Evolutionary conservation across 2,888 invertebrate genomes (phyloP), one percentile per base, ranked within the genome.

Genomic region (Melanargia galathea): DNA sequence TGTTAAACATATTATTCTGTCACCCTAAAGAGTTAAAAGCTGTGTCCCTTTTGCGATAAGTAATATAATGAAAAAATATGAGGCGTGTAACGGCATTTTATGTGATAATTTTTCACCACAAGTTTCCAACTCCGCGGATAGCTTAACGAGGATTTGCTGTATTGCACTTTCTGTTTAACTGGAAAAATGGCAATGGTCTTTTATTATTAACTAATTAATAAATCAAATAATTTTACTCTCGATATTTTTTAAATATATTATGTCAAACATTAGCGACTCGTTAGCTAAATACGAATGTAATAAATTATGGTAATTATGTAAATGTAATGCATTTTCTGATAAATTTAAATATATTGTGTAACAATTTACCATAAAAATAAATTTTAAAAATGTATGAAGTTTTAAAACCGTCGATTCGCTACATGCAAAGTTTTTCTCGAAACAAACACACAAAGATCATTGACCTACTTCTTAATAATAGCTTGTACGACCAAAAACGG

Each of bases 391-490:
- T n/a, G n/a, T n/a, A n/a, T n/a, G n/a, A n/a, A n/a, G n/a, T n/a
- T n/a, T n/a, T n/a, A n/a, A 30, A 30, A 6, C 30, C 6, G 30
- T 8, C 30, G 30, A 5, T 30, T 30, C 6, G 6, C 30, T 30
- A 30, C 30, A 30, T 7, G 1, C 30, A 13, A 40, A 18, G 16
- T 43, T 33, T 48, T 52, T 49, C 18, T 5, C 18, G 38, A 61
- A 55, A 66, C 43, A 60, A 56, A 60, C 48, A 56, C 54, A 48
- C 22, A 64, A 51, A 61, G 67, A 65, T 58, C 67, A 54, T 62
- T 66, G 69, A 69, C 70, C 70, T 43, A 70, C 26, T 67, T 70
- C 57, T 52, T 62, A 45, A 52, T 64, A 58, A 66, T 64, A 68
- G 62, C 64, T 61, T 45, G 60, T 61, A 35, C 20, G 18, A 35